Conservation (phyloP, 2,113 vertebrate genomes). For the Nibea coibor region DNA sequence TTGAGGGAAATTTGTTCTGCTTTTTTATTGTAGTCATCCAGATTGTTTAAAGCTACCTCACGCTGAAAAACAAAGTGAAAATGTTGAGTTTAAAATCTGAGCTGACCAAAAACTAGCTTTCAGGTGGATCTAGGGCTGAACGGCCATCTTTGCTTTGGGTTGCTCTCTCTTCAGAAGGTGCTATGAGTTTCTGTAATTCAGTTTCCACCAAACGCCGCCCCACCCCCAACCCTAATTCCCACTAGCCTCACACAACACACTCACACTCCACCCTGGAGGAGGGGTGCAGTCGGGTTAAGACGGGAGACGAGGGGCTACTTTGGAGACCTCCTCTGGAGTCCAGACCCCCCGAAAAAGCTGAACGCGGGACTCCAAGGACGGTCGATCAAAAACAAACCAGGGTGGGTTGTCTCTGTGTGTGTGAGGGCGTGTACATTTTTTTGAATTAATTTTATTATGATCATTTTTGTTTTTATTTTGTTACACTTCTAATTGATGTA, state of each 20-base stretch:
- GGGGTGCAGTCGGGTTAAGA: slow-evolving; percentile 57
- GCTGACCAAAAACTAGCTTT: slow-evolving; percentile 66
- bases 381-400: slow-evolving; percentile 65
- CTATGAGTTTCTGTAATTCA: slow-evolving; percentile 77
- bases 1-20: slow-evolving; percentile 68
- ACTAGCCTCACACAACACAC: slow-evolving; percentile 82
- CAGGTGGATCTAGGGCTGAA: slow-evolving; percentile 73
- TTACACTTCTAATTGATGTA: slow-evolving; percentile 88
- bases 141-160: slow-evolving; percentile 75
- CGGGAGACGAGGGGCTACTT: slow-evolving; percentile 60
- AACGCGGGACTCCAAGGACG: slow-evolving; percentile 55
- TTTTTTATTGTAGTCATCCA: slow-evolving; percentile 79
- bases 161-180: slow-evolving; percentile 84
- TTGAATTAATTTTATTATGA: slow-evolving; percentile 83
- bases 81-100: slow-evolving; percentile 73
- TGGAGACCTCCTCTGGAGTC: slow-evolving; percentile 64
- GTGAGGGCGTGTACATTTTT: slow-evolving; percentile 87
- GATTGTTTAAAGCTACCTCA: slow-evolving; percentile 83
- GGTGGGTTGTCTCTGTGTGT: slow-evolving; percentile 83
- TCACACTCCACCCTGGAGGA: slow-evolving; percentile 81
- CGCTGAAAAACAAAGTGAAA: slow-evolving; percentile 76
- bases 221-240: slow-evolving; percentile 63
- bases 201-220: slow-evolving; percentile 52
- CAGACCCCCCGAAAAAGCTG: slow-evolving; percentile 42
- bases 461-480: slow-evolving; percentile 84